phyloP scores from a whole-genome alignment of 2,888 invertebrate species.

The Ditylenchus weischeri region DNA sequence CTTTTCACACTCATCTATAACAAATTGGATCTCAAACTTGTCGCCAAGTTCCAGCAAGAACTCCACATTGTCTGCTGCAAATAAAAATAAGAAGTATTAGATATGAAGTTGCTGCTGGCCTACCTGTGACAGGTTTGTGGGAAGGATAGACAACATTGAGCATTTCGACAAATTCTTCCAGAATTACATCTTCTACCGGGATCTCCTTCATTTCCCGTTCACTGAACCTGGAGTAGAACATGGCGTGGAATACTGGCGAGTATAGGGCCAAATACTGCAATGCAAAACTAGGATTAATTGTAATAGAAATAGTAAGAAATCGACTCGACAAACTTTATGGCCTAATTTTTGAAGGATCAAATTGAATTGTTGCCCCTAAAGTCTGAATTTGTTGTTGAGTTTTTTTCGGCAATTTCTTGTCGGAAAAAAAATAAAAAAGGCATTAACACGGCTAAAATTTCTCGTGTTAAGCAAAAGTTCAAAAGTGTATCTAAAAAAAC shows the following conservation, averaged over 20 bases:
- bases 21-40: conserved; percentile 60
- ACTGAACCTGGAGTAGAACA: conserved; percentile 52
- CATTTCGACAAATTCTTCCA: conserved; percentile 60
- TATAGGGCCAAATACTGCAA: conserved; percentile 55
- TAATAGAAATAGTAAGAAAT: neutral
- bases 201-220: conserved; percentile 51
- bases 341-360: no score
- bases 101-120: conserved; percentile 9
- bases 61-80: conserved; percentile 60
- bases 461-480: no score
- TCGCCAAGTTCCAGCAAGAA: conserved; percentile 60
- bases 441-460: no score
- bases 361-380: no score
- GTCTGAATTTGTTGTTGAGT: no score
- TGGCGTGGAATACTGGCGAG: conserved; percentile 54
- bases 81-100: conserved; percentile 13
- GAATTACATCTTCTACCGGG: conserved; percentile 42
- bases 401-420: no score
- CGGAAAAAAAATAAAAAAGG: no score
- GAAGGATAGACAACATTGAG: conserved; percentile 61
- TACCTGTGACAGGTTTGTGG: conserved; percentile 59
- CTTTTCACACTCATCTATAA: conserved; percentile 60
- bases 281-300: neutral
- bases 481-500: no score
- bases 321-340: neutral